phyloP scores from a whole-genome alignment of 1,140 invertebrate genomes.

The Zaprionus taronus region DNA sequence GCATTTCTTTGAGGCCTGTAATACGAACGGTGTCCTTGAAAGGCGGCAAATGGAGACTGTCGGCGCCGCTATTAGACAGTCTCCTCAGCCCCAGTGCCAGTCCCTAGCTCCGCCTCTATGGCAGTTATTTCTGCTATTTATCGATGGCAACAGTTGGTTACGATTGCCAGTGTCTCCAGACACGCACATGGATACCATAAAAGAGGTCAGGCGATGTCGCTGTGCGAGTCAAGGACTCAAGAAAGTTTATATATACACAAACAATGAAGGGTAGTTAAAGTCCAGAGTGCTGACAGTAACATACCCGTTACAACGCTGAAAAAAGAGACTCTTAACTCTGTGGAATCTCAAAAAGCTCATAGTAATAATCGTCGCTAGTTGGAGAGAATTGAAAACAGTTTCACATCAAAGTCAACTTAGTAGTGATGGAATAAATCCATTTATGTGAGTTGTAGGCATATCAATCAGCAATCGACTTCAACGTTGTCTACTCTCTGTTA shows the following conservation, averaged over 20 bases:
- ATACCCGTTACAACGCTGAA: background rate
- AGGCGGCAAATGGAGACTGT: slow-evolving; percentile 51
- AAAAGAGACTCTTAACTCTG: background rate
- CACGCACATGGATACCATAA: slow-evolving; percentile 47
- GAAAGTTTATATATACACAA: background rate
- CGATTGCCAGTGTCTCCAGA: slow-evolving; percentile 39
- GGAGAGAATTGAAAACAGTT: too few relatives aligned
- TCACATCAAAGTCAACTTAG: too few relatives aligned
- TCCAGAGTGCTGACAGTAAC: background rate
- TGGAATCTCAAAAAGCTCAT: too few relatives aligned
- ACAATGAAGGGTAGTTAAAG: too few relatives aligned
- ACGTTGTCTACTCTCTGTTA: too few relatives aligned
- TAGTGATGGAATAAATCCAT: too few relatives aligned
- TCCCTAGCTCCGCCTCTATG: background rate
- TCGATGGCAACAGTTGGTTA: slow-evolving; percentile 59
- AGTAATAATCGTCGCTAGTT: too few relatives aligned
- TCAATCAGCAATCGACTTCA: too few relatives aligned
- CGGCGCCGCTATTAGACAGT: slow-evolving; percentile 50
- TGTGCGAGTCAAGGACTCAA: slow-evolving; percentile 12
- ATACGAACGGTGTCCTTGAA: slow-evolving; percentile 53
- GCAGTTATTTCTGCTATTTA: slow-evolving; percentile 40
- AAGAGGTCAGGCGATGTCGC: slow-evolving; percentile 26
- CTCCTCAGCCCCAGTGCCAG: background rate
- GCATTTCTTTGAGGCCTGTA: slow-evolving; percentile 46
- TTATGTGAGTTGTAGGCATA: too few relatives aligned